phyloP scores from a whole-genome alignment of 2,888 invertebrate genomes.

The Drosophila gaucha region DNA sequence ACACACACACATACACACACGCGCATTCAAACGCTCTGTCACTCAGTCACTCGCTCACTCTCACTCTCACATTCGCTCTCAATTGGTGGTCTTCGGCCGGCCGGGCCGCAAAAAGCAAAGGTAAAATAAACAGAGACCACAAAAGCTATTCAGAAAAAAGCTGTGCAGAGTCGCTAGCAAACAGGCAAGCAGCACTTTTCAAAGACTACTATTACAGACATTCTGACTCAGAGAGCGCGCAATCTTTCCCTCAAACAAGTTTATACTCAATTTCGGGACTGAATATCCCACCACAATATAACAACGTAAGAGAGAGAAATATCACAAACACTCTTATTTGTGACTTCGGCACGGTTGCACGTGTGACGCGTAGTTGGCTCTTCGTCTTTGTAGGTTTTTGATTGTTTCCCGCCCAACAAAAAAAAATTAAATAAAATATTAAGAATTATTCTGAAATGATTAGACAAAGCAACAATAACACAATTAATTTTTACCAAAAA shows the following conservation, averaged over 20 bases:
- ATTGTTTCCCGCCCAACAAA: constrained; percentile 72
- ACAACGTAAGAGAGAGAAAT: too few relatives aligned
- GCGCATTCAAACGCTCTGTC: background rate
- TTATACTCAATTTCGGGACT: constrained; percentile 21
- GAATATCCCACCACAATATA: constrained; percentile 20
- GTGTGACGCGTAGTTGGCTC: constrained; percentile 67
- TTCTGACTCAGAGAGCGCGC: too few relatives aligned
- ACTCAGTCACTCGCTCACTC: background rate
- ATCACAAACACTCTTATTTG: constrained; percentile 38
- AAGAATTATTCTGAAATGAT: constrained; percentile 22
- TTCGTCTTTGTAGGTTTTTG: constrained; percentile 74
- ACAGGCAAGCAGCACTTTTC: too few relatives aligned
- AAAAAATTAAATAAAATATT: constrained; percentile 25
- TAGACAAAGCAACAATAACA: constrained; percentile 28
- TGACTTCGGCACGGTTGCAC: constrained; percentile 51
- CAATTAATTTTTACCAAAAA: constrained; percentile 32
- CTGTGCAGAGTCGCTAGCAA: too few relatives aligned
- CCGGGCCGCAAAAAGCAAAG: too few relatives aligned
- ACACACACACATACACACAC: background rate
- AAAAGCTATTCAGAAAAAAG: too few relatives aligned
- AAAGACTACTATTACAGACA: too few relatives aligned
- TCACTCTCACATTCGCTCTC: background rate
- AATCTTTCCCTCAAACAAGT: too few relatives aligned
- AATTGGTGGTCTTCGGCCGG: too few relatives aligned
- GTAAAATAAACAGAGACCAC: too few relatives aligned